Base-by-base conservation (phyloP, 2,113 vertebrate genomes). In the Mesoclemmys tuberculata region DNA sequence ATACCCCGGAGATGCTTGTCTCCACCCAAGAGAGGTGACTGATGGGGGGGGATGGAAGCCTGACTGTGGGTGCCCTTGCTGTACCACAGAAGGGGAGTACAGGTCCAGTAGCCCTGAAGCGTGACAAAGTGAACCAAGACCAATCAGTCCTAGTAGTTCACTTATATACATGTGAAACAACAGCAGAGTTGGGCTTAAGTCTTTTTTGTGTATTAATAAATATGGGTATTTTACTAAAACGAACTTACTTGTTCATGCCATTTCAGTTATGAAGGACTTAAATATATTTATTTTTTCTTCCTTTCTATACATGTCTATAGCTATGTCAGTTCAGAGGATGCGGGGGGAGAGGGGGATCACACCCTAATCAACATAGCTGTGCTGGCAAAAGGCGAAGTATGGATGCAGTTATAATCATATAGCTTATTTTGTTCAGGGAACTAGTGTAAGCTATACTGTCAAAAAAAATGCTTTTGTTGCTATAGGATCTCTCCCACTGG, bases 191-290 rank as follows among this genome's bases (percentile, higher is more conserved):
- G 85, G 31, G 38, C 2, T 35, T 1, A 35, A 35, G 44, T 26
- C 16, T 16, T 11, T 41, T 64, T 9, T 44, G 3, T 0, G 1
- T 27, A 41, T n/a, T 58, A 77, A 2, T 44, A 2, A 75, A 75
- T 41, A 75, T 16, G 3, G 52, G 3, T 3, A 49, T 54, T 9
- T 90, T 56, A 80, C 61, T 58, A 86, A 77, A 58, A 22, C 48
- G n/a, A 2, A 82, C 64, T 0, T 2, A 4, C 55, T 82, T 52
- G 41, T 5, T 18, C 9, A 1, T 41, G 75, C 22, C 2, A 14
- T 75, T 85, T 77, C 52, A 93, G 5, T 78, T 77, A 46, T 18
- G 14, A 84, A 3, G 1, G 46, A 1, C 11, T 8, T 26, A 80
- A 80, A 71, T 44, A 80, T 29, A 9, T 83, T 75, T 87, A 5